Evolutionary conservation across 2,113 vertebrate genomes (phyloP).

Genomic region (Burhinus oedicnemus): DNA sequence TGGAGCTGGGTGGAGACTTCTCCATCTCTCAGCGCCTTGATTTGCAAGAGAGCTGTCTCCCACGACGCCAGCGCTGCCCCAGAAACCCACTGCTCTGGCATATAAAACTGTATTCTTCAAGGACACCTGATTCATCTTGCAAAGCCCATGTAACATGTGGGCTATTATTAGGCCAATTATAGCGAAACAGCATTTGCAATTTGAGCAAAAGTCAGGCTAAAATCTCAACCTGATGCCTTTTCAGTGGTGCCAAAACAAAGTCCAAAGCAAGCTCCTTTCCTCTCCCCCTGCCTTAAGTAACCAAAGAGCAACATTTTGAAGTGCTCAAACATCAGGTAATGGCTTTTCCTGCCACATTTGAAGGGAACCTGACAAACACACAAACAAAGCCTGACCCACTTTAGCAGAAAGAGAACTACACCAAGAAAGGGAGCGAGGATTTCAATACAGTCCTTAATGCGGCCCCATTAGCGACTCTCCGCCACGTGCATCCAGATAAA

Average conservation of each 20-base stretch:
- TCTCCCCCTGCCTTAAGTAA: not conserved
- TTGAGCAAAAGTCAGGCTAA: not conserved
- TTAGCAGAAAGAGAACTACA: not conserved
- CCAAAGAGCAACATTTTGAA: not conserved
- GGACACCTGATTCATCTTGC: not conserved
- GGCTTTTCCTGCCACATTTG: not conserved
- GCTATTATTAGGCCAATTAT: not conserved
- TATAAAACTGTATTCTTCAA: not conserved
- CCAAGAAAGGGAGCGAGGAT: not conserved
- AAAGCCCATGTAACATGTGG: not conserved
- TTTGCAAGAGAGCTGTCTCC: not conserved
- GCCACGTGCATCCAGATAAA: not conserved
- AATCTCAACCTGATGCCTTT: not conserved
- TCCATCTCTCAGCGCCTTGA: not conserved
- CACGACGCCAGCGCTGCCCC: accelerated
- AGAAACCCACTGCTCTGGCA: conserved; percentile 23
- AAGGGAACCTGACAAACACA: not conserved
- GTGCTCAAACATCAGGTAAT: not conserved
- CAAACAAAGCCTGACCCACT: conserved; percentile 47
- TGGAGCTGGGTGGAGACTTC: not conserved
- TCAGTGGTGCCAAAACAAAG: not conserved
- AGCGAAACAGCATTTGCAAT: not conserved
- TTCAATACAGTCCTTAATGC: not conserved
- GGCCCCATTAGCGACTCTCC: not conserved
- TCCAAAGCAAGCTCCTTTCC: not conserved